phyloP scores from a whole-genome alignment of 2,113 vertebrate genomes.

The Clinocottus analis region DNA sequence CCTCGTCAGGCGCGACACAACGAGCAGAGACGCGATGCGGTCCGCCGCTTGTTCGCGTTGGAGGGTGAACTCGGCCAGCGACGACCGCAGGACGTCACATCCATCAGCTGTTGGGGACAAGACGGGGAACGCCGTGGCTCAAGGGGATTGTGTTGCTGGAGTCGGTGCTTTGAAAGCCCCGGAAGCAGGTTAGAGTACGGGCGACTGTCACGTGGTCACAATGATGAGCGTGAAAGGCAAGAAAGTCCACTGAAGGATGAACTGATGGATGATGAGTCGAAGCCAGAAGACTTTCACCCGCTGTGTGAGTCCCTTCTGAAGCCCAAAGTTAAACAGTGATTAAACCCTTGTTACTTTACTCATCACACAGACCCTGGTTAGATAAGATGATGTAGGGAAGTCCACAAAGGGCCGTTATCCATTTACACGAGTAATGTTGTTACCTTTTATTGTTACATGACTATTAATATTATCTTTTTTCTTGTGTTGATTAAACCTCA shows the following conservation, averaged over 20 bases:
- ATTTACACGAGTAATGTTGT: no score
- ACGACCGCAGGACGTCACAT: slow-evolving; percentile 46
- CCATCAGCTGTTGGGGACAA: slow-evolving; percentile 38
- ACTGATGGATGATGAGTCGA: background rate
- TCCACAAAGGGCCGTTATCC: no score
- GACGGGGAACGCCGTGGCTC: background rate
- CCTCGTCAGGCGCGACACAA: slow-evolving; percentile 18
- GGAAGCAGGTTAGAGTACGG: background rate
- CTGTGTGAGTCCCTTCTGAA: background rate
- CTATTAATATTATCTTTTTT: no score
- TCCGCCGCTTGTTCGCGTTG: slow-evolving; percentile 37
- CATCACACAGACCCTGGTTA: no score
- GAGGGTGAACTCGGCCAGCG: slow-evolving; percentile 14
- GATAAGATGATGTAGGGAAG: background rate
- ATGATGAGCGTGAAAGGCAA: no score
- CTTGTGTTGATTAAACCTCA: no score
- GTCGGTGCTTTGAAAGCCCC: background rate
- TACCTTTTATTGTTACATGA: no score
- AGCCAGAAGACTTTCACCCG: background rate
- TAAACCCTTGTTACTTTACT: background rate
- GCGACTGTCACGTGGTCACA: background rate
- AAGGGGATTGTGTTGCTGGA: slow-evolving; percentile 14
- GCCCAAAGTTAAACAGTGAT: background rate
- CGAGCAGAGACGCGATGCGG: slow-evolving; percentile 38
- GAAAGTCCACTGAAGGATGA: no score